These are phyloP conservation scores for Crax fasciolata DNA, from an alignment of 2,797 vertebrate genomes.

Conservation along the genomic window DNA sequence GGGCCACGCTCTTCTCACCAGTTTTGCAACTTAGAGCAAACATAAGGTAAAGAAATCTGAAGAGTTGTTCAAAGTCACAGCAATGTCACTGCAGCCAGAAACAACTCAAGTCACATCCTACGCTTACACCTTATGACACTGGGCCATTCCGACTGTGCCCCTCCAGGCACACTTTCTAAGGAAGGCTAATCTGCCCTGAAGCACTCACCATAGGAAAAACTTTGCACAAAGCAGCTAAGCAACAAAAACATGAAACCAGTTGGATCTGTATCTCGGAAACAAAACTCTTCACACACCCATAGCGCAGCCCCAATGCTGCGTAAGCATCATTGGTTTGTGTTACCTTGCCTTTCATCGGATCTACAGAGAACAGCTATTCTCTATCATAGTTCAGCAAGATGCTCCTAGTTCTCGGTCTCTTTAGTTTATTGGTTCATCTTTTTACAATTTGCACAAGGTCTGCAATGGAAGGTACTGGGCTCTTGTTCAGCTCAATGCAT, in stretches of 20 bases:
- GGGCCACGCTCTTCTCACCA: neutral
- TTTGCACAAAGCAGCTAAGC: neutral
- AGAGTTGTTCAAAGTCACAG: neutral
- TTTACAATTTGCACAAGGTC: neutral
- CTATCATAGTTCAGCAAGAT: neutral
- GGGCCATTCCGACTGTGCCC: fast-evolving
- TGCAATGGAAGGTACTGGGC: neutral
- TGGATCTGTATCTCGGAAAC: fast-evolving
- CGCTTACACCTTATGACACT: fast-evolving
- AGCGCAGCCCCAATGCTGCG: neutral
- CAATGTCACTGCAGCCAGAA: neutral
- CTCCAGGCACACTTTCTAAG: neutral
- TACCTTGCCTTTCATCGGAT: neutral
- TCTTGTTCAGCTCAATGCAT: neutral
- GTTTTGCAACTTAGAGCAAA: neutral
- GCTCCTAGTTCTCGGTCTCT: fast-evolving
- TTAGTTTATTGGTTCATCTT: neutral
- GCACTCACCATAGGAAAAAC: no score
- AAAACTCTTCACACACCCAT: neutral
- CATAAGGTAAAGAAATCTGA: neutral
- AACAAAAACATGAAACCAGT: neutral
- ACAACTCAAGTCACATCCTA: fast-evolving
- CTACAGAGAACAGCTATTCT: neutral
- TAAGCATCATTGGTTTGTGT: neutral
- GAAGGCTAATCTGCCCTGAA: neutral